Percentiles rank a stretch among this genome's conserved stretches.
These are phyloP conservation scores for Punctoribates punctum DNA, from an alignment of 2,888 invertebrate genomes.

Conservation along the genomic window DNA sequence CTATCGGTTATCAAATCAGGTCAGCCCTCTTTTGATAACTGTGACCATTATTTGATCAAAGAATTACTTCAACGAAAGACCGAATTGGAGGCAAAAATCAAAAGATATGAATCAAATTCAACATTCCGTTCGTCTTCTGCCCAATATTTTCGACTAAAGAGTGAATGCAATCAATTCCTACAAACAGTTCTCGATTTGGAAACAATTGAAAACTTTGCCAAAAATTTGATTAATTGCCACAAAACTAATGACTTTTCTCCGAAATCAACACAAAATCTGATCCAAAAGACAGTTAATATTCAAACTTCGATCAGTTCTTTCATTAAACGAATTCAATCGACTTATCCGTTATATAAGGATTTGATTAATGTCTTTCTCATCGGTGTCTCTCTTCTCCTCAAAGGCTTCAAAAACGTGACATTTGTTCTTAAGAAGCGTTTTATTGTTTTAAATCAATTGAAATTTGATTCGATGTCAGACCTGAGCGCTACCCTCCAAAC, in stretches of 20 bases:
- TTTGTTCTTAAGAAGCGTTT: constrained; percentile 23
- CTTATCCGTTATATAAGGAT: constrained; percentile 42
- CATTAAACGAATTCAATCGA: constrained; percentile 24
- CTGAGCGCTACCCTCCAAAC: background rate
- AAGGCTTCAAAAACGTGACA: constrained; percentile 39
- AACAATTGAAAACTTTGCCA: constrained; percentile 5
- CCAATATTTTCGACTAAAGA: constrained; percentile 37
- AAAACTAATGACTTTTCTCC: background rate
- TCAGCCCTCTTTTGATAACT: constrained; percentile 4
- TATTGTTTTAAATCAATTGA: constrained; percentile 8
- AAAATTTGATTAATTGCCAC: background rate
- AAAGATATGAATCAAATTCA: constrained; percentile 41
- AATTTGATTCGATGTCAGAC: background rate
- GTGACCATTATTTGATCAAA: constrained; percentile 43
- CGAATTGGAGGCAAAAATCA: constrained; percentile 29
- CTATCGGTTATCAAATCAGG: constrained; percentile 41
- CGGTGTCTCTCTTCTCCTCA: constrained; percentile 35
- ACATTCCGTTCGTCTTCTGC: constrained; percentile 44
- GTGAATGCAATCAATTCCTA: constrained; percentile 40
- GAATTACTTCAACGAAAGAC: constrained; percentile 18
- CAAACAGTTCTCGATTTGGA: constrained; percentile 24
- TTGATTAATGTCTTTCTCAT: constrained; percentile 36
- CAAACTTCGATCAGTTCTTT: constrained; percentile 39
- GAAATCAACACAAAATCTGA: background rate
- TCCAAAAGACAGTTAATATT: constrained; percentile 3